Evolutionary conservation across 2,888 invertebrate species (phyloP).

Genomic region (Phengaris alcon): DNA sequence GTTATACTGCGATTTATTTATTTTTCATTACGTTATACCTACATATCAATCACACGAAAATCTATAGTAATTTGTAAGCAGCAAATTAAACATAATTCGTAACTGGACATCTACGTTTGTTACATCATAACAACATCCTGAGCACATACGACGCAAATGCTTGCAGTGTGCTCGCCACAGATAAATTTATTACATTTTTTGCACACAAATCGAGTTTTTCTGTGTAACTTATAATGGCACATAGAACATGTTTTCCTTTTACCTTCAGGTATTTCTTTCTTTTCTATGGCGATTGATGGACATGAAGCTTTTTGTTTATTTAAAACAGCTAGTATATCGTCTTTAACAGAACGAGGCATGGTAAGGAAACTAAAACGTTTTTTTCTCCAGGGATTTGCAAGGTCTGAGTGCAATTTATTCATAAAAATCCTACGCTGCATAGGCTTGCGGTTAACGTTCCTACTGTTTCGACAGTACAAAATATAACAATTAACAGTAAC

Average conservation of each 20-base stretch:
- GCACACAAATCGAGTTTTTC: constrained; percentile 6
- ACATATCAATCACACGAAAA: too few species aligned
- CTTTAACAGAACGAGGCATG: constrained; percentile 3
- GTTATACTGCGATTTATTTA: too few species aligned
- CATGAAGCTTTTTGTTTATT: neutral
- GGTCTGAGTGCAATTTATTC: neutral
- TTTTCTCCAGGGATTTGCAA: constrained; percentile 14
- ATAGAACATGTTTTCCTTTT: neutral
- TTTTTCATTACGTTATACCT: too few species aligned
- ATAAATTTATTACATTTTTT: constrained; percentile 15
- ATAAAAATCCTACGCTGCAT: constrained; percentile 2
- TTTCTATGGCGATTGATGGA: neutral
- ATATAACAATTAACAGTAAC: neutral
- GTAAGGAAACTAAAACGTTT: neutral
- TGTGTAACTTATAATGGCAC: neutral
- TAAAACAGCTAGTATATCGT: constrained; percentile 7
- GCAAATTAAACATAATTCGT: too few species aligned
- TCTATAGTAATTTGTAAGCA: too few species aligned
- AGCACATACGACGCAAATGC: neutral
- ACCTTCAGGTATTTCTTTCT: neutral
- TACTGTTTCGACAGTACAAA: constrained; percentile 1
- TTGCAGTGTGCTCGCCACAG: constrained; percentile 1
- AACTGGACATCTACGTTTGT: neutral
- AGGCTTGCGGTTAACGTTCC: neutral
- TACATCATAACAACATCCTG: neutral